Conservation (phyloP, 2,113 vertebrate species). For the Sapajus apella region DNA sequence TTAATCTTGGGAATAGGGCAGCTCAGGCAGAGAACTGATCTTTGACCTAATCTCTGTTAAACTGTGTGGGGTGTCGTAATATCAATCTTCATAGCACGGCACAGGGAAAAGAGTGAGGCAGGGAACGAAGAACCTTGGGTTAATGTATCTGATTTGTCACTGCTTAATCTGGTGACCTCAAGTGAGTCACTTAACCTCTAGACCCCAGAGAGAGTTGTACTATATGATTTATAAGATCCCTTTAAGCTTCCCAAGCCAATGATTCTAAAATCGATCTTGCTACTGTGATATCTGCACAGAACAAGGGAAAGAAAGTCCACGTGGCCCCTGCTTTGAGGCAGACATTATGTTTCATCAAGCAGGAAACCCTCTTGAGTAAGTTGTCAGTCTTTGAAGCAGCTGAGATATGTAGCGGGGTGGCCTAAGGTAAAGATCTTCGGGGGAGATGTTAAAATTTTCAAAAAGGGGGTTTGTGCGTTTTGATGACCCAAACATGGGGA, state of each 20-base stretch:
- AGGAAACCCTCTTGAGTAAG: neutral
- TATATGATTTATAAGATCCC: neutral
- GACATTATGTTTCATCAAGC: neutral
- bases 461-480: neutral
- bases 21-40: neutral
- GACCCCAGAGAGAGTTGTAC: neutral
- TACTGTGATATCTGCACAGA: neutral
- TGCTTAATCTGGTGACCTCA: conserved; percentile 21
- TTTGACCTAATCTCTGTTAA: neutral
- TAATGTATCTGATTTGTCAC: neutral
- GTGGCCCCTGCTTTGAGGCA: neutral
- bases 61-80: neutral
- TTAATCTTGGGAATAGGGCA: neutral
- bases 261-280: neutral
- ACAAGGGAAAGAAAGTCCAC: neutral
- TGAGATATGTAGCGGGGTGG: neutral
- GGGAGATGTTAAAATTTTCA: neutral
- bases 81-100: neutral
- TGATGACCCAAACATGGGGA: neutral
- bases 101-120: neutral
- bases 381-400: neutral
- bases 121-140: neutral
- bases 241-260: neutral
- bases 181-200: neutral
- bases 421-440: neutral